Base-by-base conservation (phyloP, 2,797 vertebrate genomes). In the Hyperoplus lanceolatus region DNA sequence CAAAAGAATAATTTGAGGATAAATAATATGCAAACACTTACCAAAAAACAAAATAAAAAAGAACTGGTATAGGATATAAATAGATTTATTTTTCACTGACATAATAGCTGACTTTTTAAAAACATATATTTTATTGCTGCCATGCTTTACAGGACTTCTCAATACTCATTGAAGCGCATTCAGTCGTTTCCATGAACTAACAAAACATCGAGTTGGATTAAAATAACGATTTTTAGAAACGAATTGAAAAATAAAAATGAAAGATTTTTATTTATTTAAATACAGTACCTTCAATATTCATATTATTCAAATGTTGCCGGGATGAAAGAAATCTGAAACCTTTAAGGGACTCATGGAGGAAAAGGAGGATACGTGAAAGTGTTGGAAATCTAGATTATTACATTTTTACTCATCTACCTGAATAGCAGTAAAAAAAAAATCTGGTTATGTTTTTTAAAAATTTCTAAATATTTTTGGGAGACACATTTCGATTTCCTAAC, bases 271-370 rank as follows among this genome's bases (percentile, higher is more conserved):
- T 14, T 8, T 53, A 53, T n/a, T 14, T n/a, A 38, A 10, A 9
- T 48, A 69, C 69, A 70, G 50, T n/a, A 0, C 41, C 56, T 53
- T 76, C 53, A 70, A 60, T 67, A 73, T 72, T 59, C 15, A 0
- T 39, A 10, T 74, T 68, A 63, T 56, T 78, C n/a, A 38, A 18
- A 64, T 64, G 70, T 59, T 8, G 1, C 46, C 15, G 18, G 49
- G 3, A 81, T 72, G 15, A 15, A 55, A 45, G 63, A 79, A 12
- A 46, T 5, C 12, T 18, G 2, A 36, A 67, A 45, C 41, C 41
- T 66, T 69, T 38, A 14, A 69, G 64, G 38, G 12, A n/a, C 54
- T 74, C 61, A 15, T 1, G 45, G 29, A 29, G 29, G 29, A 29
- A 29, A 29, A 29, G 3, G 29, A 29, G 8, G 29, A 70, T 14